These are phyloP conservation scores for Mastacembelus armatus DNA, from an alignment of 2,797 vertebrate species.

Conservation along the genomic window DNA sequence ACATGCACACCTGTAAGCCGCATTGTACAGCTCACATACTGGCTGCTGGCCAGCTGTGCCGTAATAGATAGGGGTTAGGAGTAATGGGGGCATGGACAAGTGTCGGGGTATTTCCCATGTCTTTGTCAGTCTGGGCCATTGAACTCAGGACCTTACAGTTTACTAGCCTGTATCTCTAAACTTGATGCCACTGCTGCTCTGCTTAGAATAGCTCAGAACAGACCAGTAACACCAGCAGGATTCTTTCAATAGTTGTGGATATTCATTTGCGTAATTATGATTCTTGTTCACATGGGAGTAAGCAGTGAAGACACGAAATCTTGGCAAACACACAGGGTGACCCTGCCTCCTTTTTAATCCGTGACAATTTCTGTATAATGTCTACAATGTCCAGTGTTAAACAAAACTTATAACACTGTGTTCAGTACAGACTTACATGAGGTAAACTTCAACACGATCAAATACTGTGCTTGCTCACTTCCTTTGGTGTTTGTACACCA, in stretches of 20 bases:
- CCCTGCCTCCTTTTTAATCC: constrained; percentile 20
- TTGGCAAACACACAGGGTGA: constrained; percentile 44
- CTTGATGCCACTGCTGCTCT: constrained; percentile 12
- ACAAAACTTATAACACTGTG: background rate
- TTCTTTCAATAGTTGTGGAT: background rate
- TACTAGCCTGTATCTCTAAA: constrained; percentile 27
- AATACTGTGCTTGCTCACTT: constrained; percentile 39
- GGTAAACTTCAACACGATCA: constrained; percentile 28
- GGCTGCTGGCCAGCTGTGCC: constrained; percentile 30
- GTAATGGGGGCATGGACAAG: constrained; percentile 23
- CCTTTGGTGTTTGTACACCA: constrained; percentile 39
- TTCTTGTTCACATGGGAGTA: constrained; percentile 26
- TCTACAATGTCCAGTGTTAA: constrained; percentile 17
- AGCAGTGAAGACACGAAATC: constrained; percentile 24
- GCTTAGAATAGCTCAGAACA: background rate
- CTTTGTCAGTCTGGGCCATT: constrained; percentile 31
- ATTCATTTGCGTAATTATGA: constrained; percentile 20
- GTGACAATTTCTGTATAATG: constrained; percentile 26
- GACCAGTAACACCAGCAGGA: constrained; percentile 16
- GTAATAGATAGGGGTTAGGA: constrained; percentile 18
- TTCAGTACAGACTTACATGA: background rate
- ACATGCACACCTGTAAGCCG: constrained; percentile 21
- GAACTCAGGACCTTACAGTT: constrained; percentile 27
- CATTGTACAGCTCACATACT: background rate
- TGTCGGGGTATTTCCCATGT: constrained; percentile 38